phyloP scores from a whole-genome alignment of 1,140 invertebrate species.

The Gryllus bimaculatus region DNA sequence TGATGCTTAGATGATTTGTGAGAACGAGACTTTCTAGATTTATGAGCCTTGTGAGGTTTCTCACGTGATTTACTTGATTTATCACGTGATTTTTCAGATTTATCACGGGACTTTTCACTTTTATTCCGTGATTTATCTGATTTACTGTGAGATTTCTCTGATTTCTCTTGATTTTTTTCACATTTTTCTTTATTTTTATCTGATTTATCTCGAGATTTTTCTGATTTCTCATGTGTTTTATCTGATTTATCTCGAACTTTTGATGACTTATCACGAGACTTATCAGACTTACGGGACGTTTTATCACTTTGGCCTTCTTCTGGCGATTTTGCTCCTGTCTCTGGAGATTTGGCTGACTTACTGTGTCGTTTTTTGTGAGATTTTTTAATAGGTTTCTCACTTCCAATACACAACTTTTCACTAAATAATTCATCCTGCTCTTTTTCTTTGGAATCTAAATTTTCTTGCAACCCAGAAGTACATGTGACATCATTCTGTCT shows the following conservation, averaged over 20 bases:
- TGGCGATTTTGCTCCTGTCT: no score
- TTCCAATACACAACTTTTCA: background rate
- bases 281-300: no score
- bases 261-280: no score
- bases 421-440: background rate
- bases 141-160: background rate
- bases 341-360: background rate
- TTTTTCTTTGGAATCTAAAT: no score
- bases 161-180: background rate
- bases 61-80: background rate
- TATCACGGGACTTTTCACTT: background rate
- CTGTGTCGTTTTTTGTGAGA: background rate
- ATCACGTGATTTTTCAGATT: background rate
- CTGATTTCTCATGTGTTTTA: background rate
- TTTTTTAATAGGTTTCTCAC: background rate
- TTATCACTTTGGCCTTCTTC: no score
- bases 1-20: background rate
- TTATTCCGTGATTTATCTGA: background rate
- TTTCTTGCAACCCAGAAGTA: no score
- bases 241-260: no score
- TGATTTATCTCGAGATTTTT: background rate
- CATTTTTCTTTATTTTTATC: background rate
- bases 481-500: no score
- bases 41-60: background rate
- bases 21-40: background rate